These are phyloP conservation scores for Eleginops maclovinus DNA, from an alignment of 2,113 vertebrate species.

Conservation along the genomic window DNA sequence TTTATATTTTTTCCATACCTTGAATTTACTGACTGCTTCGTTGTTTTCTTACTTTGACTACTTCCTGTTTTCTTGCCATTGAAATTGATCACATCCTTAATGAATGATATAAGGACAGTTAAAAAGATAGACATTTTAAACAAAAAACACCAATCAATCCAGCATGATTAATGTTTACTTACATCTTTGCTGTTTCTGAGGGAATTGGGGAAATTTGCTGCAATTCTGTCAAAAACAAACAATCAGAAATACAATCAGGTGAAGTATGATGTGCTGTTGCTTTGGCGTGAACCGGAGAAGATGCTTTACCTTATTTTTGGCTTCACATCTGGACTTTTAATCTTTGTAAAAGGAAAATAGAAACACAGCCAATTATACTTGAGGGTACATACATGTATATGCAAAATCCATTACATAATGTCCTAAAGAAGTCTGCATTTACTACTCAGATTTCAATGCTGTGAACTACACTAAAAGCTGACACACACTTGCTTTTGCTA, in stretches of 20 bases:
- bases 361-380: neutral
- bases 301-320: conserved; percentile 69
- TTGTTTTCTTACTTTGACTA: neutral
- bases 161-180: neutral
- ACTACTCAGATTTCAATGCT: neutral
- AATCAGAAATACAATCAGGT: neutral
- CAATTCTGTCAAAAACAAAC: conserved; percentile 69
- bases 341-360: conserved; percentile 38
- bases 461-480: neutral
- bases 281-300: neutral
- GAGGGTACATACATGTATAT: neutral
- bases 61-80: conserved; percentile 5
- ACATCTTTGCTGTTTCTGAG: conserved; percentile 59
- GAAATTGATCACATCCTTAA: conserved; percentile 43
- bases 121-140: neutral
- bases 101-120: conserved; percentile 10
- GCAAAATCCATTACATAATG: neutral
- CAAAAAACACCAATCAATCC: neutral
- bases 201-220: conserved; percentile 67
- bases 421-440: neutral
- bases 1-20: conserved; percentile 59
- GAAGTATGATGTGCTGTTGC: neutral
- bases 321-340: conserved; percentile 48
- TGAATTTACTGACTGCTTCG: conserved; percentile 18
- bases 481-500: neutral